Conservation (phyloP, 1,140 invertebrate genomes). For the Neuroterus valhalla region DNA sequence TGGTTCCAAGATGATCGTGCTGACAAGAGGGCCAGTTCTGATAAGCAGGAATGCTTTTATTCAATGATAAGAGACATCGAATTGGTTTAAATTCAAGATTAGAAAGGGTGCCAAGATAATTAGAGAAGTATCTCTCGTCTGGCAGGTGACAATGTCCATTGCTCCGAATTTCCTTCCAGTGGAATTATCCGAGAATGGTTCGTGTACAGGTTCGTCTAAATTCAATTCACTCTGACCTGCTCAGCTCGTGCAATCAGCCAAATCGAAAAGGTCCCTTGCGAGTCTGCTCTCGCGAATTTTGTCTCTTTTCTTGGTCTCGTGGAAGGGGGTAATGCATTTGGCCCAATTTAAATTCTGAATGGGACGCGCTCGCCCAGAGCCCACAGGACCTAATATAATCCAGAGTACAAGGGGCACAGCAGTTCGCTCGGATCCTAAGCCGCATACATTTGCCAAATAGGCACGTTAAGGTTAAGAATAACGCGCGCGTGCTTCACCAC, state of each 20-base stretch:
- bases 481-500: conserved; percentile 46
- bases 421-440: conserved; percentile 53
- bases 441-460: conserved; percentile 61
- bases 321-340: conserved; percentile 52
- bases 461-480: conserved; percentile 57
- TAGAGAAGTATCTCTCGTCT: background rate
- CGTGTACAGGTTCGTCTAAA: background rate
- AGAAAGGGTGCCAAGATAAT: background rate
- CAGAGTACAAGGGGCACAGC: conserved; percentile 52
- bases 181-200: background rate
- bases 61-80: too few relatives aligned
- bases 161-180: background rate
- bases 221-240: conserved; percentile 2
- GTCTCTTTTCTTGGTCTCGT: conserved; percentile 55
- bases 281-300: conserved; percentile 40
- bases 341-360: conserved; percentile 62
- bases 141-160: background rate
- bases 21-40: too few relatives aligned
- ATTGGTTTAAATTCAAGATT: too few relatives aligned
- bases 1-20: too few relatives aligned
- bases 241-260: conserved; percentile 14
- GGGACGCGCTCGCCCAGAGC: conserved; percentile 47
- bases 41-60: too few relatives aligned
- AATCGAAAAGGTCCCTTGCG: conserved; percentile 28
- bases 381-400: conserved; percentile 62